Evolutionary conservation across 1,140 invertebrate genomes (phyloP), one percentile per base, ranked within the genome.

Genomic region (Prorops nasuta): DNA sequence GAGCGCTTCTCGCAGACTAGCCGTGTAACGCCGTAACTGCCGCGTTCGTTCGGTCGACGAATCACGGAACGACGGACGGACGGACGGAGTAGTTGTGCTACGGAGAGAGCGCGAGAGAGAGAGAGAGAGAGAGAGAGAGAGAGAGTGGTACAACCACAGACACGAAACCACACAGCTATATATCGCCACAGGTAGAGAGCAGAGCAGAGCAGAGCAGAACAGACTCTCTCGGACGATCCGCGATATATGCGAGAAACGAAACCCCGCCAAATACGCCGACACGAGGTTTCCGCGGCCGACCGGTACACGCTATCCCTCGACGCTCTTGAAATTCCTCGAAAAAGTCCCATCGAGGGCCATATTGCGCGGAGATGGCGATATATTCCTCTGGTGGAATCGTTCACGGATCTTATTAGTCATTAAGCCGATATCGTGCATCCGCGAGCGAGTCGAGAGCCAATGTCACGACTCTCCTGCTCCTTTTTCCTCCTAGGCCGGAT

Each of bases 1-100:
- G 65, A 73, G 67, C 66, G 70, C 66, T 66, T 60, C 66, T 65
- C 72, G 70, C 66, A 64, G 66, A 75, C 72, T 72, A 69, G 65
- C 24, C 4, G 24, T 10, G 24, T 10, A 10, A 6, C 24, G 24
- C 24, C 24, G 4, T 10, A n/a, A n/a, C n/a, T n/a, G n/a, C n/a
- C n/a, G n/a, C n/a, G n/a, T n/a, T n/a, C n/a, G n/a, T n/a, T n/a
- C n/a, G n/a, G n/a, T n/a, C n/a, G n/a, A n/a, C n/a, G n/a, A n/a
- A n/a, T n/a, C n/a, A n/a, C n/a, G n/a, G n/a, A n/a, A n/a, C n/a
- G n/a, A n/a, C n/a, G n/a, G n/a, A n/a, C n/a, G n/a, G n/a, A n/a
- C n/a, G n/a, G n/a, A n/a, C n/a, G n/a, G n/a, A n/a, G n/a, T n/a
- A n/a, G n/a, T n/a, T n/a, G n/a, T n/a, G n/a, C n/a, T n/a, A n/a